Conservation (phyloP, 2,888 invertebrate genomes). For the Agrilus biguttatus region DNA sequence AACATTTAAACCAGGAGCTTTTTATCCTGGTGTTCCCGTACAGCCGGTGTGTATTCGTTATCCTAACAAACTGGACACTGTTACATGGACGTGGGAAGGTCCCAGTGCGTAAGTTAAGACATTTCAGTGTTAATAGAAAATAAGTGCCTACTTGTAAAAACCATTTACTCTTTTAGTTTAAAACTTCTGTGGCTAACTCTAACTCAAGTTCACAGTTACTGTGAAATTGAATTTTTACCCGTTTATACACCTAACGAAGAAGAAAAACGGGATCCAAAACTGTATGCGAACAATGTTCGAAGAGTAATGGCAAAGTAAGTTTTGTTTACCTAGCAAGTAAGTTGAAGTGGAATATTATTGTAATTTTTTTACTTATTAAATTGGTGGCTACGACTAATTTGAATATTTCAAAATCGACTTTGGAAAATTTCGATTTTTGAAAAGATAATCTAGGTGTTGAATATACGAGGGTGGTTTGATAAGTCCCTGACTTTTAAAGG, state of each 20-base stretch:
- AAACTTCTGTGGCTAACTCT: constrained; percentile 79
- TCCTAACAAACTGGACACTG: constrained; percentile 76
- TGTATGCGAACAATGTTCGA: constrained; percentile 82
- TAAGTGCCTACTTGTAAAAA: not conserved
- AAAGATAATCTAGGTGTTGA: too few species aligned
- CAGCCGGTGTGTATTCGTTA: constrained; percentile 89
- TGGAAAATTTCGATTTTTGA: too few species aligned
- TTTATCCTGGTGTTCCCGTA: constrained; percentile 89
- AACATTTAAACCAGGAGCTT: constrained; percentile 84
- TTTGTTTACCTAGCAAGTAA: not conserved
- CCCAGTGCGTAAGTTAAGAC: constrained; percentile 69
- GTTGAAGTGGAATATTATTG: too few species aligned
- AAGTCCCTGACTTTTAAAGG: too few species aligned
- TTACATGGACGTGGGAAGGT: constrained; percentile 92
- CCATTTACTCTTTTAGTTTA: constrained; percentile 38
- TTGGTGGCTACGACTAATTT: too few species aligned
- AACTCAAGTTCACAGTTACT: constrained; percentile 73
- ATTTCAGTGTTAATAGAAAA: not conserved
- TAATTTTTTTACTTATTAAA: too few species aligned
- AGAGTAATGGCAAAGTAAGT: constrained; percentile 82
- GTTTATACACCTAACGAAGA: constrained; percentile 79
- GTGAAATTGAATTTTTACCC: constrained; percentile 85
- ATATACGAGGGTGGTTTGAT: too few species aligned
- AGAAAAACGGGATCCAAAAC: constrained; percentile 72
- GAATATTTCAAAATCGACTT: too few species aligned